Base-by-base conservation (phyloP, 2,113 vertebrate genomes). In the Sebastes fasciatus region DNA sequence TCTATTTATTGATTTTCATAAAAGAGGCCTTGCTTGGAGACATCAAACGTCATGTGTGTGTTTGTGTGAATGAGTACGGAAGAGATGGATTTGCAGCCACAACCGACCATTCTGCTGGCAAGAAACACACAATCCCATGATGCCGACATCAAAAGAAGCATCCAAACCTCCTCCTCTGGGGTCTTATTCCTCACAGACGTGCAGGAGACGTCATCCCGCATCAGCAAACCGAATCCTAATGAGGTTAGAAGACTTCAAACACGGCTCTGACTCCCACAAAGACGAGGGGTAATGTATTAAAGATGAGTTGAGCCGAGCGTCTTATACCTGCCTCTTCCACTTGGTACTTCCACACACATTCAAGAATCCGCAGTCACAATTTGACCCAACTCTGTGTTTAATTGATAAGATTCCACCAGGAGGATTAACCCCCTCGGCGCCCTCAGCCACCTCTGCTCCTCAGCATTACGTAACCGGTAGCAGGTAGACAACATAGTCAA, bases 191-290 rank as follows among this genome's bases (percentile, higher is more conserved):
- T 80, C 64, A 58, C 82, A 79, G 64, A 82, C 21, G 0, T 17
- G 42, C 61, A 16, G 13, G 63, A 79, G 62, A 67, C 49, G 51
- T 11, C 10, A 69, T 80, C 65, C 79, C 51, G 54, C 66, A 65
- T 82, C 72, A 86, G 58, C 48, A 69, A 85, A 77, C 64, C 12
- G 51, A 69, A 78, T 80, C 58, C 72, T 89, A 83, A 88, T 83
- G 74, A 90, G 79, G 82, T 84, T 78, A 46, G 54, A 64, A 72
- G 69, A 88, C 88, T 93, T 90, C 87, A 87, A 86, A 87, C 51
- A 46, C 2, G 55, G 49, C 79, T 89, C 58, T 85, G 85, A 85
- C 76, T 52, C 13, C 71, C 10, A 58, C 54, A 54, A 66, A 87
- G 58, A 81, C 21, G 57, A 70, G 1, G 9, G 16, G 8, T 51